These are phyloP conservation scores for Arnoldichthys spilopterus DNA, from an alignment of 2,797 vertebrate genomes.

Conservation along the genomic window DNA sequence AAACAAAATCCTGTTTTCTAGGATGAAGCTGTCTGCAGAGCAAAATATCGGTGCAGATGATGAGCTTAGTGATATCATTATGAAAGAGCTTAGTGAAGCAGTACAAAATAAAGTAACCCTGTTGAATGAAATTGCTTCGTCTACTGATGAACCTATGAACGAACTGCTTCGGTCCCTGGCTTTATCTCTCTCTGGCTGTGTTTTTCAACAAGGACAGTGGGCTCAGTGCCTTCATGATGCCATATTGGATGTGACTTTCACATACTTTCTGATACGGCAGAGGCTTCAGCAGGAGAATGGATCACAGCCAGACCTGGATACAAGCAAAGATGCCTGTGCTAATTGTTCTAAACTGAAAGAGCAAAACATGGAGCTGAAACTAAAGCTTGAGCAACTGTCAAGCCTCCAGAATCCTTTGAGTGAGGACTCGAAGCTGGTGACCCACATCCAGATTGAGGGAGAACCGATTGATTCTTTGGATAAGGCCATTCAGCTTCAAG, in stretches of 20 bases:
- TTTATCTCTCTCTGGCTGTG: slow-evolving; percentile 58
- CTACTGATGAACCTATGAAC: slow-evolving; percentile 62
- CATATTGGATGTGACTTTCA: slow-evolving; percentile 69
- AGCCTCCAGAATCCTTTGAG: slow-evolving; percentile 47
- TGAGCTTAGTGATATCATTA: slow-evolving; percentile 62
- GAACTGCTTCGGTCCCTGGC: slow-evolving; percentile 66
- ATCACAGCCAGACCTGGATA: slow-evolving; percentile 46
- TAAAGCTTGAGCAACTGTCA: slow-evolving; percentile 61
- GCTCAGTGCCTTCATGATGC: slow-evolving; percentile 68
- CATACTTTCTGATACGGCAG: slow-evolving; percentile 69
- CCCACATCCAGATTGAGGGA: slow-evolving; percentile 70
- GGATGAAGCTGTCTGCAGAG: slow-evolving; percentile 46
- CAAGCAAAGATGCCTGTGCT: slow-evolving; percentile 57
- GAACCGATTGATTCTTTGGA: slow-evolving; percentile 72
- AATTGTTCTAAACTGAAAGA: slow-evolving; percentile 70
- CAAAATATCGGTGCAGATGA: slow-evolving; percentile 56
- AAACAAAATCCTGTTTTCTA: slow-evolving; percentile 68
- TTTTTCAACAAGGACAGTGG: slow-evolving; percentile 50
- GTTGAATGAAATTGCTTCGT: slow-evolving; percentile 65
- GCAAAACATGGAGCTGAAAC: slow-evolving; percentile 64
- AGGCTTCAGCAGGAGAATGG: slow-evolving; percentile 63
- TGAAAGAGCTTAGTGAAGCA: slow-evolving; percentile 66
- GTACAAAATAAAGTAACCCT: slow-evolving; percentile 67
- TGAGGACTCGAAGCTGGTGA: slow-evolving; percentile 36
- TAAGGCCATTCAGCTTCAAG: slow-evolving; percentile 72